Base-by-base conservation (phyloP, 2,888 invertebrate genomes). In the Nowickia ferox region DNA sequence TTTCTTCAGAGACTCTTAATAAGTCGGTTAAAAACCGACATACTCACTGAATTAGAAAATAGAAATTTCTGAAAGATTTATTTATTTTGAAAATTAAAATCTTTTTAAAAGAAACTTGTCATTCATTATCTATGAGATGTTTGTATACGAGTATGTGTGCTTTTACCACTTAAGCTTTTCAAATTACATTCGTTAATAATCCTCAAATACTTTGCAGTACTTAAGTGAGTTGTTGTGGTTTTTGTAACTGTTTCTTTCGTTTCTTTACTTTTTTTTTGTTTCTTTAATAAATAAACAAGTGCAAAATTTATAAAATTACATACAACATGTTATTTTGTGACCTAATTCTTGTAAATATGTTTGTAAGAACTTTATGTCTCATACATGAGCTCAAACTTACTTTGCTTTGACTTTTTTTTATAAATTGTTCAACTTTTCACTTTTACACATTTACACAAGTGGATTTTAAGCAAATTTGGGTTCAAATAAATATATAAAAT, bases 271-370 rank as follows among this genome's bases (percentile, higher is more conserved):
- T 48, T 48, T 38, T 19, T 61, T 38, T 15, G 11, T 15, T 51
- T 42, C 30, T 22, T 9, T n/a, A 53, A 17, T 9, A 53, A 53
- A 53, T 17, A n/a, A 51, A 22, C 40, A 42, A 53, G 11, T 17
- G n/a, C 22, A 63, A 44, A n/a, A 13, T 75, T 63, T 42, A 1
- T 53, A 42, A 15, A 63, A 65, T 75, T 53, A 53, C 30, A 30
- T 30, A 30, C 4, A 30, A 30, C 19, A 75, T 53, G 63, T 42
- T 51, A 30, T 46, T 53, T 63, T 15, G 51, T 75, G 75, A 75
- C 63, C 75, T 44, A 53, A 65, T 75, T 75, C 19, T n/a, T 57
- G 10, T 30, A 30, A 6, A 0, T 30, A 3, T 4, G 4, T 6
- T 6, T 30, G 30, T 30, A 57, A 63, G 42, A 42, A 63, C 15